Conservation (phyloP, 2,888 invertebrate species). For the Ernsta delagoae region DNA sequence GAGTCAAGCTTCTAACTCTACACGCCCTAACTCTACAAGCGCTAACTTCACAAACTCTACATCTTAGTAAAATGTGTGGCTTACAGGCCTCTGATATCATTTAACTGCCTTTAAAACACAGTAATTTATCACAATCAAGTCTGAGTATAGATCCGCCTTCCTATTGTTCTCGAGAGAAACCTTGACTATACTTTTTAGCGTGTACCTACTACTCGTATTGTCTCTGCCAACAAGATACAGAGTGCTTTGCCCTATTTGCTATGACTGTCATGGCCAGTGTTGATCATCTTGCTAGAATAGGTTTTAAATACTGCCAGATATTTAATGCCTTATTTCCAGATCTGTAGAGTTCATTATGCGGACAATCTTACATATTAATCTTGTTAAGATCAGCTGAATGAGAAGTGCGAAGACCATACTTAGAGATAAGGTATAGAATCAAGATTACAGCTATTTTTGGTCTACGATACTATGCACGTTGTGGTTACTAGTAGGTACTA, state of each 20-base stretch:
- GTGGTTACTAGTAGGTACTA: too few species aligned
- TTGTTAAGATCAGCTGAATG: not conserved
- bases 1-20: too few species aligned
- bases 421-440: not conserved
- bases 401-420: not conserved
- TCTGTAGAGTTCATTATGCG: not conserved
- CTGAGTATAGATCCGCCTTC: too few species aligned
- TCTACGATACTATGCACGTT: too few species aligned
- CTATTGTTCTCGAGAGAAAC: not conserved
- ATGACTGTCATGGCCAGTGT: conserved; percentile 21
- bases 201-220: conserved; percentile 9
- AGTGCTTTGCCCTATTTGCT: conserved; percentile 28
- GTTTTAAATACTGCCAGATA: not conserved
- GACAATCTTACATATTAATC: not conserved
- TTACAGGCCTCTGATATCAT: too few species aligned
- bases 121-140: too few species aligned
- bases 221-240: conserved; percentile 16
- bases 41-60: too few species aligned
- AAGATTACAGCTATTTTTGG: not conserved
- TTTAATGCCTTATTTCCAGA: not conserved
- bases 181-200: conserved; percentile 19
- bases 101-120: too few species aligned
- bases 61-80: too few species aligned
- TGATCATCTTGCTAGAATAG: too few species aligned
- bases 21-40: too few species aligned